Conservation (phyloP, 2,888 invertebrate genomes). For the Pandemis corylana region DNA sequence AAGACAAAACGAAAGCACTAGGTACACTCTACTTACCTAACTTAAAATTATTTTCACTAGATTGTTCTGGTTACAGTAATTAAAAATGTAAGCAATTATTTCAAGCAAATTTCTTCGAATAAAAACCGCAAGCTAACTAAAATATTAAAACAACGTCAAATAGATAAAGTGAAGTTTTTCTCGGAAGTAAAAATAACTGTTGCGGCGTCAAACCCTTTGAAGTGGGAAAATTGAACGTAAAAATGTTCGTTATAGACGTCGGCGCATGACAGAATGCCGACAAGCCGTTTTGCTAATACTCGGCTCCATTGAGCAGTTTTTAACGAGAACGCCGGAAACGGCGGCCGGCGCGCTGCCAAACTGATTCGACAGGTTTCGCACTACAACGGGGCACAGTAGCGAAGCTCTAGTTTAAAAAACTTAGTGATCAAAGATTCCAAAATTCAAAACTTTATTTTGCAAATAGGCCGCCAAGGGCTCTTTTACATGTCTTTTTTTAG, state of each 20-base stretch:
- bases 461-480: no score
- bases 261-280: background rate
- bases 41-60: no score
- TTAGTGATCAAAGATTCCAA: background rate
- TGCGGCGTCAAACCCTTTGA: background rate
- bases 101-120: no score
- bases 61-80: no score
- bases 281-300: background rate
- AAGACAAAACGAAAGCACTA: no score
- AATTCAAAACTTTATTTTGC: no score
- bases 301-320: background rate
- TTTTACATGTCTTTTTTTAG: no score
- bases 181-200: background rate
- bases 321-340: slow-evolving; percentile 14
- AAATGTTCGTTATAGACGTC: background rate
- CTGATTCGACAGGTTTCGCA: slow-evolving; percentile 9
- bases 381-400: background rate
- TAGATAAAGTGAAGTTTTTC: background rate
- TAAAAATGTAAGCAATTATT: no score
- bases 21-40: no score
- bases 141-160: background rate
- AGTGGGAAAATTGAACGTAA: background rate
- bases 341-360: slow-evolving; percentile 6
- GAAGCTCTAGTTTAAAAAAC: background rate
- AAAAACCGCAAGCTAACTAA: background rate